Evolutionary conservation across 2,113 vertebrate genomes (phyloP).

Genomic region (Mirounga angustirostris): DNA sequence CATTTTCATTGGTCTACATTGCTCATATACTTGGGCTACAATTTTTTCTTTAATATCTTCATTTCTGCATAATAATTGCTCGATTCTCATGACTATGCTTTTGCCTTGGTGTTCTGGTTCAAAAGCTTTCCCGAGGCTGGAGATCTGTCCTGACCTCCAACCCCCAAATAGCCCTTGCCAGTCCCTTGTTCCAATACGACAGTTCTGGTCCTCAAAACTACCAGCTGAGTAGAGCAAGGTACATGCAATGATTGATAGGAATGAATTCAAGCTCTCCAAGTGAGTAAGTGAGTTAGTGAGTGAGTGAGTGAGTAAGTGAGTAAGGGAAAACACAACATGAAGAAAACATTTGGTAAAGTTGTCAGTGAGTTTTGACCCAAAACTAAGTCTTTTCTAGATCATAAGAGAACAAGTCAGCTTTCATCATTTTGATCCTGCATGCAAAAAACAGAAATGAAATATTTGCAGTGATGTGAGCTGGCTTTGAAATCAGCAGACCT

Average conservation of each 20-base stretch:
- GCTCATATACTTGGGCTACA: neutral
- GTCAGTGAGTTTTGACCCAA: constrained; percentile 81
- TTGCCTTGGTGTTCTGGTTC: constrained; percentile 47
- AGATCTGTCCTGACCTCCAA: constrained; percentile 22
- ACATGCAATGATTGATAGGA: neutral
- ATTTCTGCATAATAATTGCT: neutral
- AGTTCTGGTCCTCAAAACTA: constrained; percentile 1
- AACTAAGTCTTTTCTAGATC: constrained; percentile 70
- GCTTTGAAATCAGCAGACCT: constrained; percentile 84
- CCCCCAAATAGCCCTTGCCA: neutral
- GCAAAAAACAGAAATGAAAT: constrained; percentile 82
- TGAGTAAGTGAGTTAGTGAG: neutral
- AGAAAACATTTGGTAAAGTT: constrained; percentile 67
- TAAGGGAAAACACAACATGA: constrained; percentile 53
- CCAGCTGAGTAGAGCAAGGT: neutral
- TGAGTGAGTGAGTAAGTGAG: neutral
- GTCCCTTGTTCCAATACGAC: neutral
- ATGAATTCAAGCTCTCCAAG: neutral
- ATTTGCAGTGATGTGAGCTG: constrained; percentile 84
- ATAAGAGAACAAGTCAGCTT: constrained; percentile 79
- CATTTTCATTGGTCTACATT: neutral
- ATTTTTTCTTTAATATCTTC: neutral
- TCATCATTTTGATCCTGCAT: constrained; percentile 80
- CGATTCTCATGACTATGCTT: neutral
- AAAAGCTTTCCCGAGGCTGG: constrained; percentile 17